These are phyloP conservation scores for Mimachlamys varia DNA, from an alignment of 2,888 invertebrate genomes.

Conservation along the genomic window DNA sequence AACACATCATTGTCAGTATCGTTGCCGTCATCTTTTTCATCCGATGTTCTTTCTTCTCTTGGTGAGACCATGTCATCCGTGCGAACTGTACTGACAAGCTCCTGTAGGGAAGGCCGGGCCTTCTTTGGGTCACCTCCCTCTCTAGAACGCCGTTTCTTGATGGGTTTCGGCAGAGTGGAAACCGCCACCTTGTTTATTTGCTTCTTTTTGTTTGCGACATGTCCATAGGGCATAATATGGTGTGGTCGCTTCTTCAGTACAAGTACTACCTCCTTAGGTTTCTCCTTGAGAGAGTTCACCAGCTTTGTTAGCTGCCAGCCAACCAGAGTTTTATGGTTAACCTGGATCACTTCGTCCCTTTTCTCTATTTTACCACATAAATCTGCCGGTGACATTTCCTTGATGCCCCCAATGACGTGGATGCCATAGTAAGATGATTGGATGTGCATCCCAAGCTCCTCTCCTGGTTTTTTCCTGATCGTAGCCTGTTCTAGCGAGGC, in stretches of 20 bases:
- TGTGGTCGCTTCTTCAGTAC: constrained; percentile 92
- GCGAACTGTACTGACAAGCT: constrained; percentile 67
- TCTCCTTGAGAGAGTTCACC: constrained; percentile 87
- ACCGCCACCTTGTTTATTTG: constrained; percentile 62
- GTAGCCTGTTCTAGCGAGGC: constrained; percentile 94
- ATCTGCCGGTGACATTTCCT: constrained; percentile 92
- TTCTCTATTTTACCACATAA: constrained; percentile 95
- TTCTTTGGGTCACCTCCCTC: constrained; percentile 69
- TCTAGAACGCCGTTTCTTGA: constrained; percentile 70
- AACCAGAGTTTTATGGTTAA: constrained; percentile 86
- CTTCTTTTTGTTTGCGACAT: constrained; percentile 79
- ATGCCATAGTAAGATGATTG: constrained; percentile 90
- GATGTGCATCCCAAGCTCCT: constrained; percentile 95
- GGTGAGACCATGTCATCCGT: constrained; percentile 68
- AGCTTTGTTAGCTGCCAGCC: constrained; percentile 92
- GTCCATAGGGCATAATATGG: constrained; percentile 89
- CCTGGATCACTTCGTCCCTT: constrained; percentile 98
- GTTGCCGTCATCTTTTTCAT: constrained; percentile 71
- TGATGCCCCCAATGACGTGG: constrained; percentile 93
- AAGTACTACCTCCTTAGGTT: constrained; percentile 90
- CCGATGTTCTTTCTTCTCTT: constrained; percentile 43
- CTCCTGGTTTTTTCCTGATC: constrained; percentile 91
- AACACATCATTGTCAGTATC: constrained; percentile 82
- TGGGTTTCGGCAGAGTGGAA: constrained; percentile 72
- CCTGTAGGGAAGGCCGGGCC: constrained; percentile 71